A percentile compares a stretch with the other conserved stretches of the same genome.
Evolutionary conservation across 2,797 vertebrate species (phyloP).

Genomic region (Parauchenoglanis ngamensis): DNA sequence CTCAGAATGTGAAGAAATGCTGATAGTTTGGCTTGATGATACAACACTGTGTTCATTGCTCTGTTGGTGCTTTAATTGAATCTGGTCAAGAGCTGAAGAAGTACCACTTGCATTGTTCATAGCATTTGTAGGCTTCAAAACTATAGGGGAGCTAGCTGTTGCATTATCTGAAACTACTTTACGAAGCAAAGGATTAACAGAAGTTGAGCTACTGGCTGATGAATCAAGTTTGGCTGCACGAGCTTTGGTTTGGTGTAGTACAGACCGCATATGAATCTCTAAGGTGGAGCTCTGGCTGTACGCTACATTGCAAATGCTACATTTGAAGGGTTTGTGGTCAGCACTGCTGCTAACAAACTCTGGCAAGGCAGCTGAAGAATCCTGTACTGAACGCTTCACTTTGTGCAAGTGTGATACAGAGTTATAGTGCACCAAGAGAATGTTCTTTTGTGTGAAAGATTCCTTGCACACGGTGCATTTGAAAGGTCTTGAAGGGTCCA

Average conservation of each 20-base stretch:
- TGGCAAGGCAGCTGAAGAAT: slow-evolving; percentile 83
- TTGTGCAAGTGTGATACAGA: slow-evolving; percentile 98
- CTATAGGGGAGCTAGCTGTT: slow-evolving; percentile 67
- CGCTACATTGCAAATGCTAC: slow-evolving; percentile 92
- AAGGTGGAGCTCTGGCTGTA: slow-evolving; percentile 98
- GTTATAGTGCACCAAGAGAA: slow-evolving; percentile 97
- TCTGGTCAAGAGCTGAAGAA: slow-evolving; percentile 64
- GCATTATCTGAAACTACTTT: slow-evolving; percentile 69
- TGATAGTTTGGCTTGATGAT: slow-evolving; percentile 60
- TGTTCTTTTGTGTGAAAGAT: slow-evolving; percentile 98
- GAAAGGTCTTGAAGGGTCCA: slow-evolving; percentile 95
- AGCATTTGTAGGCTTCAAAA: slow-evolving; percentile 69
- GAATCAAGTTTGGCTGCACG: slow-evolving; percentile 90
- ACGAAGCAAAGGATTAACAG: slow-evolving; percentile 54
- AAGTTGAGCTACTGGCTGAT: slow-evolving; percentile 62
- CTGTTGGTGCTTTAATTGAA: slow-evolving; percentile 60
- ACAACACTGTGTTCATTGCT: slow-evolving; percentile 66
- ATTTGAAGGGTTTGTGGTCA: slow-evolving; percentile 96
- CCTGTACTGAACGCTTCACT: slow-evolving; percentile 92
- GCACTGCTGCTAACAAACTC: slow-evolving; percentile 90
- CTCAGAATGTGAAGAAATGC: slow-evolving; percentile 74
- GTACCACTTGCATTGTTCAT: slow-evolving; percentile 63
- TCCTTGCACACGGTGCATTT: slow-evolving; percentile 99
- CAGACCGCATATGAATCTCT: slow-evolving; percentile 98
- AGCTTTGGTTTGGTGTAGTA: slow-evolving; percentile 97